Conservation (phyloP, 2,113 vertebrate species). For the Agapornis roseicollis region DNA sequence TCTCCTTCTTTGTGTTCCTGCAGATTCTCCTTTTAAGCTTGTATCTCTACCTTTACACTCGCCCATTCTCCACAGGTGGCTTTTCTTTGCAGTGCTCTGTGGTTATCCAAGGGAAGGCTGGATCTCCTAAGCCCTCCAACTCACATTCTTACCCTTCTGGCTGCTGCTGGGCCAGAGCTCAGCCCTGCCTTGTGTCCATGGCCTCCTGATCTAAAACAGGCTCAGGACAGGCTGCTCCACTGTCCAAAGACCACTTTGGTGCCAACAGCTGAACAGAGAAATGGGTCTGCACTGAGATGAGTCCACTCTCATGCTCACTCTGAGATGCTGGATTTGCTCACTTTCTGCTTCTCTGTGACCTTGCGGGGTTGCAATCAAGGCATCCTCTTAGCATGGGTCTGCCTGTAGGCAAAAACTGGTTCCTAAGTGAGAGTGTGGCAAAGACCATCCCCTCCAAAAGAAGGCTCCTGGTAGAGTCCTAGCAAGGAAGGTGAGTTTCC, state of each 20-base stretch:
- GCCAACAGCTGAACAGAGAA: neutral
- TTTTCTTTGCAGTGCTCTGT: accelerated
- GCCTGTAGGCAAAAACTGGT: neutral
- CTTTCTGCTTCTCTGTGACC: neutral
- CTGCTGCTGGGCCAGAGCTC: neutral
- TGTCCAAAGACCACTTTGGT: neutral
- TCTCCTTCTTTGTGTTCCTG: neutral
- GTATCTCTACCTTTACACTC: neutral
- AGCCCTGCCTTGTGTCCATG: neutral
- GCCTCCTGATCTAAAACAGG: neutral
- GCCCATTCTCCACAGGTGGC: neutral
- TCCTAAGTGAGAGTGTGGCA: neutral
- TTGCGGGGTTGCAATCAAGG: neutral
- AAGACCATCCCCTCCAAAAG: neutral
- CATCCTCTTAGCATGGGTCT: neutral
- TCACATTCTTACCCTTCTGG: neutral
- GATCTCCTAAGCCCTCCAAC: neutral
- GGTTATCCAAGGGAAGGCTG: neutral
- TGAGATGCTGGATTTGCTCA: neutral
- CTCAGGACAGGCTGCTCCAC: neutral
- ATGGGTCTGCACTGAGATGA: neutral
- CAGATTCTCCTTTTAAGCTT: neutral
- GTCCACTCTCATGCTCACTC: neutral
- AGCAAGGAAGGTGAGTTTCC: neutral
- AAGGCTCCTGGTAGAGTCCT: neutral